Conservation (phyloP, 2,888 invertebrate genomes). For the Slavum lentiscoides region DNA sequence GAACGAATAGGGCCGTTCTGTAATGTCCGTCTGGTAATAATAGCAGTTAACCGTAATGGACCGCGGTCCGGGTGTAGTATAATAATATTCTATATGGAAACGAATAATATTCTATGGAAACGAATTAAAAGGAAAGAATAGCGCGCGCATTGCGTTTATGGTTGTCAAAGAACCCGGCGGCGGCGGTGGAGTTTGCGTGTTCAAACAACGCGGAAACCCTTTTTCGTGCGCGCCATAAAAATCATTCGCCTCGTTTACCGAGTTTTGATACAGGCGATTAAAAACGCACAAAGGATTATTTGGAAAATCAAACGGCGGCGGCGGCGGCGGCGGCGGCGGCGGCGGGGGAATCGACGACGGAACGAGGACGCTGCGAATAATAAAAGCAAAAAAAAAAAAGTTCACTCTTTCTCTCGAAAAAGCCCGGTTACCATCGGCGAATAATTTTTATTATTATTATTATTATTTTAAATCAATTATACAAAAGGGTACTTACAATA, state of each 20-base stretch:
- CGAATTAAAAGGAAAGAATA: too few relatives aligned
- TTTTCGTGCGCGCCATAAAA: slow-evolving; percentile 24
- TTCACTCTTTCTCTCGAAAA: too few relatives aligned
- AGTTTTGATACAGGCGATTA: slow-evolving; percentile 36
- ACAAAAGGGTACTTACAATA: too few relatives aligned
- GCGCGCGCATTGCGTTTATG: background rate
- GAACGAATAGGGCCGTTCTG: too few relatives aligned
- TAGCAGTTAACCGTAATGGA: too few relatives aligned
- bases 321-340: background rate
- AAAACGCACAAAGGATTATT: slow-evolving; percentile 37
- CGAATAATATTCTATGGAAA: too few relatives aligned
- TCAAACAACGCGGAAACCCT: slow-evolving; percentile 18
- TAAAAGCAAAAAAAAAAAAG: background rate
- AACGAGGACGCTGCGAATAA: background rate
- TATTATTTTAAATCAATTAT: too few relatives aligned
- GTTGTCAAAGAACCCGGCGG: background rate
- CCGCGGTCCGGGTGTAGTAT: too few relatives aligned
- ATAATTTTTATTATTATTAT: background rate
- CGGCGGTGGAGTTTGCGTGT: background rate
- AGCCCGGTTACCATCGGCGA: too few relatives aligned
- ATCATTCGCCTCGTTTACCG: slow-evolving; percentile 43
- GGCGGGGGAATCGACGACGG: slow-evolving; percentile 3
- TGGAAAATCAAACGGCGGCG: slow-evolving; percentile 24
- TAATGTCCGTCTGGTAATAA: too few relatives aligned
- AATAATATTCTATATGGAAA: too few relatives aligned